These are phyloP conservation scores for Bucorvus abyssinicus DNA, from an alignment of 2,797 vertebrate species.

Conservation along the genomic window DNA sequence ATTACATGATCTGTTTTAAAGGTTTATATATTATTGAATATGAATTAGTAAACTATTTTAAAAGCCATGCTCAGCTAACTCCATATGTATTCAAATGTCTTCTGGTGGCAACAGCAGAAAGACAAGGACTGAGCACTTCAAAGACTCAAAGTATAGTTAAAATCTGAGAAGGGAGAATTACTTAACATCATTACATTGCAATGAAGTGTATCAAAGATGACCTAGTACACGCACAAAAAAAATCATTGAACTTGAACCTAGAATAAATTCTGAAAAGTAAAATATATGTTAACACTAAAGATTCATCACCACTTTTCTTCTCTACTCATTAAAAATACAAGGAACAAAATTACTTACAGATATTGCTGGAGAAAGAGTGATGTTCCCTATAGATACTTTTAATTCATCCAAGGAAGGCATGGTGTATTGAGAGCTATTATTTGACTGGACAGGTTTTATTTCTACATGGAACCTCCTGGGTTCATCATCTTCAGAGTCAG, in stretches of 20 bases:
- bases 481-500: conserved; percentile 92
- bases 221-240: not conserved
- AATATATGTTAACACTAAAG: not conserved
- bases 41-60: not conserved
- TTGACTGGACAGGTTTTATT: conserved; percentile 92
- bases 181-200: not conserved
- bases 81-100: not conserved
- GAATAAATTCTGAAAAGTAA: not conserved
- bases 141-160: not conserved
- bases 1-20: not conserved
- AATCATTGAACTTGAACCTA: not conserved
- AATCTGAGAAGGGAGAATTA: not conserved
- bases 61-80: not conserved
- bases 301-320: not conserved
- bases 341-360: conserved; percentile 78
- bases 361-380: conserved; percentile 88
- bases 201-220: not conserved
- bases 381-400: conserved; percentile 93
- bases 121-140: not conserved
- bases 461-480: conserved; percentile 93
- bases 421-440: conserved; percentile 85
- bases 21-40: not conserved
- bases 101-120: not conserved
- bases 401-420: conserved; percentile 92
- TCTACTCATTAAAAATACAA: not conserved